Conservation (phyloP, 1,140 invertebrate species). For the Neotoxoptera formosana region DNA sequence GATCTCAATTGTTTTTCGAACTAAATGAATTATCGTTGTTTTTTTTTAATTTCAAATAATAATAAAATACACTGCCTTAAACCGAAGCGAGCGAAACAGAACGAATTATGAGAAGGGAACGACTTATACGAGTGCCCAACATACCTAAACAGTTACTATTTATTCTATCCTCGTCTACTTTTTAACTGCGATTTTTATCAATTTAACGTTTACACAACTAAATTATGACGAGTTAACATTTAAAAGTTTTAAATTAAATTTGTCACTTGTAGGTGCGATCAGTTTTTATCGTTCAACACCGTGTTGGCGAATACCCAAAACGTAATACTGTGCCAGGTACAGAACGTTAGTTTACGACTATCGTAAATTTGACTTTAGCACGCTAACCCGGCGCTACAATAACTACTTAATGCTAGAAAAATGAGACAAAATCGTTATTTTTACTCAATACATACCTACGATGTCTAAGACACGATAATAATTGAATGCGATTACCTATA, state of each 20-base stretch:
- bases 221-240: slow-evolving; percentile 22
- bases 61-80: neutral
- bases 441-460: neutral
- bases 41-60: neutral
- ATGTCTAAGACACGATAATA: slow-evolving; percentile 29
- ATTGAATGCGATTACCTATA: slow-evolving; percentile 24
- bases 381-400: slow-evolving; percentile 41
- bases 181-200: slow-evolving; percentile 1
- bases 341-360: slow-evolving; percentile 35
- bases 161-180: neutral
- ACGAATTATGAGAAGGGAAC: neutral
- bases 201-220: neutral
- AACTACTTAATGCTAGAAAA: slow-evolving; percentile 48
- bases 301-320: slow-evolving; percentile 18
- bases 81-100: neutral
- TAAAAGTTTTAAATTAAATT: slow-evolving; percentile 55
- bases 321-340: slow-evolving; percentile 49
- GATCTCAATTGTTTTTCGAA: neutral
- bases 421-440: slow-evolving; percentile 49
- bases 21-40: neutral
- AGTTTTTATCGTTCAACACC: slow-evolving; percentile 43
- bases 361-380: slow-evolving; percentile 46
- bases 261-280: slow-evolving; percentile 56
- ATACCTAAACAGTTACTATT: neutral
- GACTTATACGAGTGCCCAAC: neutral